Evolutionary conservation across 1,140 invertebrate genomes (phyloP).

Genomic region (Drosophila willistoni): DNA sequence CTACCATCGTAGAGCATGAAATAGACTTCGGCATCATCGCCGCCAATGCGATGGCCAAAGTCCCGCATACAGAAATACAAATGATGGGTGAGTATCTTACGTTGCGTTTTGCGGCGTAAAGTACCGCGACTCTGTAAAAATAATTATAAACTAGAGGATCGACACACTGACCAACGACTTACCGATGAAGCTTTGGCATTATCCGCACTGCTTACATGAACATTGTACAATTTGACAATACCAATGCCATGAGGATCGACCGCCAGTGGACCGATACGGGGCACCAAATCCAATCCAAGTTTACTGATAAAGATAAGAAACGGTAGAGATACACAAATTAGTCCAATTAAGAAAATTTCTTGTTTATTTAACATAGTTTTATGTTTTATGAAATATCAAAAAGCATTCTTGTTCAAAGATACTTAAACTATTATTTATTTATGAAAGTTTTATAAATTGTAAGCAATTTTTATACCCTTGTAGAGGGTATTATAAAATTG

Average conservation of each 20-base stretch:
- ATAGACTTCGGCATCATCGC: constrained; percentile 94
- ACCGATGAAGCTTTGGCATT: constrained; percentile 90
- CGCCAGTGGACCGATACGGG: constrained; percentile 92
- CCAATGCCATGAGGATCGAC: constrained; percentile 95
- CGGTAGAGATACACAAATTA: too few relatives aligned
- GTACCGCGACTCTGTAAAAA: constrained; percentile 86
- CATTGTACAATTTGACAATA: constrained; percentile 93
- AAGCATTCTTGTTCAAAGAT: too few relatives aligned
- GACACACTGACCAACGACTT: constrained; percentile 59
- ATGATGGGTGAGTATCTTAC: constrained; percentile 91
- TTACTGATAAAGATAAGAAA: constrained; percentile 88
- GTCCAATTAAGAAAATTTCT: too few relatives aligned
- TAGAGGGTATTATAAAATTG: too few relatives aligned
- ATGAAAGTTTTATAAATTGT: too few relatives aligned
- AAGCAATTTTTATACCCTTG: too few relatives aligned
- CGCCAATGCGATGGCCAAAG: constrained; percentile 92
- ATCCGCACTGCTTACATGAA: constrained; percentile 92
- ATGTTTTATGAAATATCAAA: too few relatives aligned
- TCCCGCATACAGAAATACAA: constrained; percentile 94
- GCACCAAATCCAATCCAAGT: constrained; percentile 95
- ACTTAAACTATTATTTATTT: too few relatives aligned
- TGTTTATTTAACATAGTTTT: too few relatives aligned
- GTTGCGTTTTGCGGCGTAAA: constrained; percentile 86
- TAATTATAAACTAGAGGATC: background rate
- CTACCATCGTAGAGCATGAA: constrained; percentile 93